Conservation (phyloP, 2,888 invertebrate genomes). For the Brachynemurus nebulosus region DNA sequence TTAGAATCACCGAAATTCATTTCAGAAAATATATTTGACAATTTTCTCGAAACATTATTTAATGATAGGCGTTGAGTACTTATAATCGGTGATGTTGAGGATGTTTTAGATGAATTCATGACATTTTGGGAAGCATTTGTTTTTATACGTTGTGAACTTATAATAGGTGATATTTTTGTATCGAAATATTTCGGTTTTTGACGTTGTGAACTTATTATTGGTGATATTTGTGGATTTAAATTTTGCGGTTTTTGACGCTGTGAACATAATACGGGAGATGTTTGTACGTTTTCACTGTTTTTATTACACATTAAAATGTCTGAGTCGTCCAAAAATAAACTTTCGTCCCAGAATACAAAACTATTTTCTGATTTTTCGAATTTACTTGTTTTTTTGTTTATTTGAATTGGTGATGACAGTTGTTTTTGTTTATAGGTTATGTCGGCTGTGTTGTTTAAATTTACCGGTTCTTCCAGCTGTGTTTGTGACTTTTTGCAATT, state of each 20-base stretch:
- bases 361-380: conserved; percentile 27
- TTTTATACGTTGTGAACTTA: conserved; percentile 31
- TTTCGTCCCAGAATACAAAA: conserved; percentile 34
- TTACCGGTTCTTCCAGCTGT: not conserved
- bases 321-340: conserved; percentile 35
- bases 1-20: no score
- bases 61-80: not conserved
- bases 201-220: not conserved
- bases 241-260: not conserved
- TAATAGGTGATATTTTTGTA: conserved; percentile 32
- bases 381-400: conserved; percentile 15
- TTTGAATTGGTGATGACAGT: not conserved
- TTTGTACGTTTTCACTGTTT: not conserved
- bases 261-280: not conserved
- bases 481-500: not conserved
- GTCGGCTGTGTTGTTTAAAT: no score
- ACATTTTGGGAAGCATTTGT: conserved; percentile 21
- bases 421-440: no score
- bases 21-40: no score
- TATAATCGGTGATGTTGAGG: not conserved
- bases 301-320: conserved; percentile 9
- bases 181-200: no score
- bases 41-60: no score
- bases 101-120: no score
- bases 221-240: not conserved